Evolutionary conservation across 2,888 invertebrate species (phyloP), one percentile per base, ranked within the genome.

Genomic region (Ochropacha duplaris): DNA sequence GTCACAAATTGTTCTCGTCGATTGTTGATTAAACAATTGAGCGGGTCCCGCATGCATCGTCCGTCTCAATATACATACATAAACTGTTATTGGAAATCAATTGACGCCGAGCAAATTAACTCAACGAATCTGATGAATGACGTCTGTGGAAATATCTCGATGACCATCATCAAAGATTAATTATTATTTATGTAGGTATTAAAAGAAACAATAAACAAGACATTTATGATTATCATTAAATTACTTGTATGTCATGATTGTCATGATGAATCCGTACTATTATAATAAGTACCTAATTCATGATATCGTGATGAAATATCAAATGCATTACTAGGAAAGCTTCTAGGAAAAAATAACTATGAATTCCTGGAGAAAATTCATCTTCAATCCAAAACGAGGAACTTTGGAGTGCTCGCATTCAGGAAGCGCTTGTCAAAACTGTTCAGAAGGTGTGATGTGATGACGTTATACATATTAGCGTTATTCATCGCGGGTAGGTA

Each of bases 71-170:
- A 89, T 85, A 28, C 2, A 5, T 26, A 28, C 31, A 31, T 31
- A 82, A 85, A 87, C 85, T 80, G 82, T 90, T 90, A 92, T 92
- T 90, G 90, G 87, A 88, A 92, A 90, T 88, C 92, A 90, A 92
- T 92, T 91, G 90, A 86, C 86, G 84, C 81, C 68, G 76, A 70
- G 62, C 81, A 75, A 83, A 85, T 86, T 83, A 79, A 78, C 79
- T 83, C 76, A 75, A 85, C 72, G 68, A 82, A 76, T 75, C 75
- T 67, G 72, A 78, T 83, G 81, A 84, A 82, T 81, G 84, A 79
- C 76, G 74, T 65, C 64, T 59, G 58, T 68, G 63, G 62, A 65
- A 62, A 60, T 56, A 59, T 55, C 66, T 61, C 65, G 70, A 76
- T 69, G 28, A 52, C 44, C 34, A 19, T 22, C 19, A 31, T 52